A percentile compares a stretch with the other conserved stretches of the same genome.
phyloP scores from a whole-genome alignment of 2,113 vertebrate genomes.

The Hippocampus mohnikei region DNA sequence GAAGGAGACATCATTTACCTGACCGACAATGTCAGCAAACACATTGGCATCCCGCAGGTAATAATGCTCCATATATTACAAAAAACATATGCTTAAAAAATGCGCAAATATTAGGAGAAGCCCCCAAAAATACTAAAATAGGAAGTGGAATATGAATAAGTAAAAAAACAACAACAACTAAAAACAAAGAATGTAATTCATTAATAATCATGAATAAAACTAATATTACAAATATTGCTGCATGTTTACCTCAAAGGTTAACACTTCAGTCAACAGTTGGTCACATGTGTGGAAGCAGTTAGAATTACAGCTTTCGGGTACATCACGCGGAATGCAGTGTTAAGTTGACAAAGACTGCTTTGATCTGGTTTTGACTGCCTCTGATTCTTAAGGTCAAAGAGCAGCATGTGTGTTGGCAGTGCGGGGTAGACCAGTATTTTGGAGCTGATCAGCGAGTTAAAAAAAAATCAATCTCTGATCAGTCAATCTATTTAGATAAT shows the following conservation, averaged over 20 bases:
- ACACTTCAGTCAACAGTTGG: not conserved
- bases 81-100: not conserved
- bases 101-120: not conserved
- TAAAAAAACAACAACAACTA: too few species aligned
- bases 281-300: not conserved
- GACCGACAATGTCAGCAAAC: slow-evolving; percentile 83
- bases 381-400: not conserved
- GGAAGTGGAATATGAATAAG: too few species aligned
- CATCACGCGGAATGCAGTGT: not conserved
- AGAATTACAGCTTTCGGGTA: not conserved
- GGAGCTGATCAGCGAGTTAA: too few species aligned
- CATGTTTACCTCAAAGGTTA: not conserved
- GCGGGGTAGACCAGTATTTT: not conserved
- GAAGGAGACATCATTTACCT: slow-evolving; percentile 87
- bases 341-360: not conserved
- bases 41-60: slow-evolving; percentile 83
- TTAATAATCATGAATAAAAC: too few species aligned
- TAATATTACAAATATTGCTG: not conserved
- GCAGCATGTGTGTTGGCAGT: not conserved
- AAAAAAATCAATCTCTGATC: too few species aligned
- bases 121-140: too few species aligned
- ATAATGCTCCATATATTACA: not conserved
- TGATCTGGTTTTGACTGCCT: not conserved
- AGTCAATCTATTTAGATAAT: too few species aligned
- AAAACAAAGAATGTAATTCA: too few species aligned